Conservation (phyloP, 37 sponge, comb jelly and placozoan genomes). For the Halisarca cf. caerulea region DNA sequence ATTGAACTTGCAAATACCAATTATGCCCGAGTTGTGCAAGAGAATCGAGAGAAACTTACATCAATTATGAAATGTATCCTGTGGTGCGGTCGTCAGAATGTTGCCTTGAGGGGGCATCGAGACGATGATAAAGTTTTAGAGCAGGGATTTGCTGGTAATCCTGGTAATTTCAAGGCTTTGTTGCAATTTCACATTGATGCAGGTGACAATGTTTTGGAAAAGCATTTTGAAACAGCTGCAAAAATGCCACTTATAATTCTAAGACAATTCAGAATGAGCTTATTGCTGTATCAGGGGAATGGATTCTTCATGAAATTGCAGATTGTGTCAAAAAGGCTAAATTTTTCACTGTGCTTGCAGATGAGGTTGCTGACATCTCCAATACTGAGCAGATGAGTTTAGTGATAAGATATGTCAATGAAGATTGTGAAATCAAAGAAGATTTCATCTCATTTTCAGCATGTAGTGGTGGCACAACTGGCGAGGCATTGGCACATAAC, state of each 20-base stretch:
- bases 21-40: no score
- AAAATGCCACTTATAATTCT: conserved; percentile 48
- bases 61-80: no score
- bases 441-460: conserved; percentile 28
- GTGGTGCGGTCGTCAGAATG: no score
- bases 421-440: not conserved
- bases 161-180: not conserved
- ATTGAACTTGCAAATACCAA: no score
- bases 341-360: conserved; percentile 32
- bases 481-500: not conserved
- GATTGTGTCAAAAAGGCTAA: not conserved
- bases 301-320: conserved; percentile 19
- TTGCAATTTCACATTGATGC: conserved; percentile 7
- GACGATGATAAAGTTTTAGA: not conserved
- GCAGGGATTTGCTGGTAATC: not conserved
- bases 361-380: conserved; percentile 34
- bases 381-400: conserved; percentile 33
- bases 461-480: not conserved
- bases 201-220: conserved; percentile 9
- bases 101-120: no score
- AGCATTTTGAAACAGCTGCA: conserved; percentile 10
- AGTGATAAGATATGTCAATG: conserved; percentile 32
- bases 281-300: conserved; percentile 25
- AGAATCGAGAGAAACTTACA: no score
- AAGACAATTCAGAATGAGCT: conserved; percentile 34